Evolutionary conservation across 2,888 invertebrate genomes (phyloP), one percentile per base, ranked within the genome.

Genomic region (Rambutsinella grinnellia): DNA sequence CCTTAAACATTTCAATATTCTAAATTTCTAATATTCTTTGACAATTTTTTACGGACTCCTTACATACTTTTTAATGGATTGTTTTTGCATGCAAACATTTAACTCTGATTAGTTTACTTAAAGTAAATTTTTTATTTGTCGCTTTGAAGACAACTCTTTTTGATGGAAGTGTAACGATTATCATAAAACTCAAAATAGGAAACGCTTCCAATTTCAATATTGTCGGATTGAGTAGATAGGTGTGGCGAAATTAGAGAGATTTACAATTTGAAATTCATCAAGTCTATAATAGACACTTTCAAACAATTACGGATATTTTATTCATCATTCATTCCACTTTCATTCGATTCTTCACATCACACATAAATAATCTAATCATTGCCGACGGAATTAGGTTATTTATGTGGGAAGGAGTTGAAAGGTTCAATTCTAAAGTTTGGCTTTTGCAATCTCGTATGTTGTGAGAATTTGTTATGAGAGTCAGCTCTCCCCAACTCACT

Each of bases 341-440:
- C 24, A 2, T n/a, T 54, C 24, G 21, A 54, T 8, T 24, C 5
- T 54, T 23, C 6, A 56, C n/a, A 56, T n/a, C 49, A 27, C 54
- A 61, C 19, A 61, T 66, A 36, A 36, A 60, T 72, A 63, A 62
- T 49, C 51, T 68, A 62, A 75, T 63, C 51, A 68, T 68, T 75
- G 75, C 75, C 75, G 75, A 75, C 75, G 57, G 47, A 15, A 75
- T 15, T 68, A 75, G 57, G 26, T 23, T 68, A 62, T 63, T 57
- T 58, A 47, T 51, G 67, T 24, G 51, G 36, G 36, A 13, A 36
- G 6, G n/a, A n/a, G n/a, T n/a, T n/a, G n/a, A n/a, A n/a, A n/a
- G n/a, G n/a, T n/a, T n/a, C n/a, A n/a, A n/a, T n/a, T n/a, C n/a
- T n/a, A n/a, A n/a, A n/a, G n/a, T n/a, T n/a, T n/a, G 15, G 2